Evolutionary conservation across 2,888 invertebrate species (phyloP), one percentile per base, ranked within the genome.

Genomic region (Branchipolynoe longqiensis): DNA sequence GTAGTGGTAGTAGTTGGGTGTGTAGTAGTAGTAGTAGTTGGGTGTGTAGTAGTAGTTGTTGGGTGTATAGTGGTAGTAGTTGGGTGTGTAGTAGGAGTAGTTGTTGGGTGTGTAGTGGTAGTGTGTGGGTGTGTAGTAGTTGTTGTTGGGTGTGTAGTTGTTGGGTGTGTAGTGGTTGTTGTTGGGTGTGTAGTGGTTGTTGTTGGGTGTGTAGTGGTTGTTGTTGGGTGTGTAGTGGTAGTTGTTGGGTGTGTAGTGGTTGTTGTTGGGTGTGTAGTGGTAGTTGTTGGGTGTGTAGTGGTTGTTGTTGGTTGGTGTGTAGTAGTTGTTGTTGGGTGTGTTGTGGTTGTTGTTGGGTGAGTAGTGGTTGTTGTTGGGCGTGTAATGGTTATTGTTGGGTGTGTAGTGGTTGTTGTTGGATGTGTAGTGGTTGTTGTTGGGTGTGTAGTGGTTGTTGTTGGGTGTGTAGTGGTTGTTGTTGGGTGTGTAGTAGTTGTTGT

Each of bases 21-120:
- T 25, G 25, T 69, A 33, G 36, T 36, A 36, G 69, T 69, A 22
- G 36, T 69, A 36, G 69, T 69, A 18, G 69, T 69, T 69, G 69
- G 18, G 14, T 18, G 69, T 25, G 25, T 69, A 1, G 8, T 33
- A 22, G 69, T 69, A 22, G 69, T 69, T 69, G 69, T 69, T 12
- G 36, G 33, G 33, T 33, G 28, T 6, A 22, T 25, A 8, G 8
- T 69, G 33, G 69, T 69, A 12, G 69, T 69, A 14, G 69, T 69
- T 33, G 69, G 33, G 28, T 28, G 28, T 25, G 28, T 28, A 3
- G n/a, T 28, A 33, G 64, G 28, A 33, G 64, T 64, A 18, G 69
- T 69, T 36, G 69, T 8, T 12, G 18, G 1, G 3, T 33, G 18
- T 69, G 69, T 18, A 22, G 38, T 69, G 6, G 69, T 33, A 3